These are phyloP conservation scores for Anguilla pacifica DNA, from an alignment of 2,797 vertebrate genomes.

Conservation along the genomic window DNA sequence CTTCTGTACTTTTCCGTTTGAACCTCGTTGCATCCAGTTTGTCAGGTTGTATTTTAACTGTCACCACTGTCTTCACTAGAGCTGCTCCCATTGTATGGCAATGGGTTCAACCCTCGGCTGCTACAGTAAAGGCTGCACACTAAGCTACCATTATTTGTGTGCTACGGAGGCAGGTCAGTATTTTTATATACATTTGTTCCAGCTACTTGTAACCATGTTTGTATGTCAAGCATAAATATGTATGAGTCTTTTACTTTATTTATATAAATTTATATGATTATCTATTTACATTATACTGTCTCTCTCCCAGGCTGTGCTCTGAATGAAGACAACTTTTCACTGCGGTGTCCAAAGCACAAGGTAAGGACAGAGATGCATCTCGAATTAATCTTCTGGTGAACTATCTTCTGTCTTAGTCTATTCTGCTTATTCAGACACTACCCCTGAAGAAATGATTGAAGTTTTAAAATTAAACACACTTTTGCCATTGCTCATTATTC, in stretches of 20 bases:
- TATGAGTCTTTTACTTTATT: background rate
- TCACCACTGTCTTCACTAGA: slow-evolving; percentile 67
- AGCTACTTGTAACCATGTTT: background rate
- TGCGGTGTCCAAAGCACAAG: slow-evolving; percentile 99
- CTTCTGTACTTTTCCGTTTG: slow-evolving; percentile 30
- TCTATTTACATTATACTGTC: background rate
- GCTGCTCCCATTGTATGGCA: slow-evolving; percentile 96
- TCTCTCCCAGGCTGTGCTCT: slow-evolving; percentile 88
- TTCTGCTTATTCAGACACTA: slow-evolving; percentile 27
- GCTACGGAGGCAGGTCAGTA: slow-evolving; percentile 91
- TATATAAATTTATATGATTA: background rate
- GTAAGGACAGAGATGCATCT: slow-evolving; percentile 69
- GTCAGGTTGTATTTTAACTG: background rate
- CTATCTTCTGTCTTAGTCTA: background rate
- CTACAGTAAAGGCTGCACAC: slow-evolving; percentile 98
- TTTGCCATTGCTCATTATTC: background rate
- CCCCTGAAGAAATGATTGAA: background rate
- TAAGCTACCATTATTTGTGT: slow-evolving; percentile 95
- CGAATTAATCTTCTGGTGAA: background rate
- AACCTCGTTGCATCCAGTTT: background rate
- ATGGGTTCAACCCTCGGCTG: slow-evolving; percentile 95
- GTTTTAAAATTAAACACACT: background rate
- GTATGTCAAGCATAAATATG: background rate
- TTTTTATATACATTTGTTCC: background rate
- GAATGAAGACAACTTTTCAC: slow-evolving; percentile 97